These are phyloP conservation scores for Lepisosteus osseus DNA, from an alignment of 2,113 vertebrate genomes.

Conservation along the genomic window DNA sequence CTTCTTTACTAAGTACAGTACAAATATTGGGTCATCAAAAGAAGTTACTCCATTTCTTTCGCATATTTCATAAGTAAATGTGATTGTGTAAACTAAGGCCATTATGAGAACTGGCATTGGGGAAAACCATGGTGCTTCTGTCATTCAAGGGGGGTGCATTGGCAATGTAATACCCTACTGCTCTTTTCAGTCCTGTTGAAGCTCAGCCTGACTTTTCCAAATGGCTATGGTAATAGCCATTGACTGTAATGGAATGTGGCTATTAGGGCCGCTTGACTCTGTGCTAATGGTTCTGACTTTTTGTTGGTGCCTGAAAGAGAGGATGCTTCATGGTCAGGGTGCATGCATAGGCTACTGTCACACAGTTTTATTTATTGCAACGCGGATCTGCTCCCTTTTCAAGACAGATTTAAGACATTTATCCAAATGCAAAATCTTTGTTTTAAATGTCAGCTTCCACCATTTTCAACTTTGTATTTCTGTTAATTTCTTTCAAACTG, in stretches of 20 bases:
- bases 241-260: conserved; percentile 82
- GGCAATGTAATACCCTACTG: conserved; percentile 53
- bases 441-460: conserved; percentile 18
- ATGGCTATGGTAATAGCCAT: conserved; percentile 80
- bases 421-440: conserved; percentile 11
- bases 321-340: conserved; percentile 34
- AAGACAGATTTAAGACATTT: conserved; percentile 16
- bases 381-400: neutral
- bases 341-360: neutral
- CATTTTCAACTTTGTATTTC: conserved; percentile 5
- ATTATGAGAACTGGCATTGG: neutral
- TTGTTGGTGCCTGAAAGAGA: conserved; percentile 47
- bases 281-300: conserved; percentile 76
- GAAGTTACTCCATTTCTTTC: too few species aligned
- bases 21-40: neutral
- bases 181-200: conserved; percentile 49
- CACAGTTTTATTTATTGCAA: neutral
- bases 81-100: neutral
- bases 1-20: conserved; percentile 26
- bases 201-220: conserved; percentile 76
- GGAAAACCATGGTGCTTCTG: neutral
- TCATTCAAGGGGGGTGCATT: conserved; percentile 36
- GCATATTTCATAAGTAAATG: neutral
- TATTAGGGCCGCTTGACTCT: conserved; percentile 73
- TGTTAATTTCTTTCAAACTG: conserved; percentile 11